phyloP scores from a whole-genome alignment of 2,888 invertebrate species.

The Lasioglossum pauxillum region DNA sequence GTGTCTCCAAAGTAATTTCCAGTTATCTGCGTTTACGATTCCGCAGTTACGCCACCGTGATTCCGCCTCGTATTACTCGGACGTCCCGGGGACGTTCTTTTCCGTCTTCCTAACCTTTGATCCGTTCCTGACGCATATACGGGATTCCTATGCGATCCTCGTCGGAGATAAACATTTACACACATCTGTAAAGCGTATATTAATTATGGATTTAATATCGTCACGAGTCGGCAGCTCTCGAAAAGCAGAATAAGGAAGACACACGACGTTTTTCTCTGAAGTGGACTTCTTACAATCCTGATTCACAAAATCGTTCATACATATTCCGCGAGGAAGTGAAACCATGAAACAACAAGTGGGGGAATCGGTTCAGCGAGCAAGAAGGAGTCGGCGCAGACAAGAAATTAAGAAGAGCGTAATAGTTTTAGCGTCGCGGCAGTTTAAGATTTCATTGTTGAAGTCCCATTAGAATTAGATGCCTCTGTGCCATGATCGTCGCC shows the following conservation, averaged over 20 bases:
- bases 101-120: not conserved
- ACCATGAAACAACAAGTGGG: not conserved
- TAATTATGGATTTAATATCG: not conserved
- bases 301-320: not conserved
- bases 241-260: not conserved
- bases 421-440: not conserved
- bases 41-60: not conserved
- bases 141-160: not conserved
- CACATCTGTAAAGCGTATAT: not conserved
- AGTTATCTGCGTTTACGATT: constrained; percentile 35
- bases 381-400: not conserved
- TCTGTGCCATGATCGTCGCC: not conserved
- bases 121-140: not conserved
- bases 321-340: not conserved
- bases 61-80: not conserved
- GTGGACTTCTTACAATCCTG: not conserved
- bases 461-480: not conserved
- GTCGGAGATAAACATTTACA: no score
- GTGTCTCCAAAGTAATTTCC: constrained; percentile 20
- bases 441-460: not conserved
- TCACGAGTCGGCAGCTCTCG: not conserved
- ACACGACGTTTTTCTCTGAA: not conserved
- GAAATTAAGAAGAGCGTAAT: not conserved
- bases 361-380: not conserved
- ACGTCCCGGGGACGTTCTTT: not conserved